These are phyloP conservation scores for Drosophila testacea DNA, from an alignment of 2,888 invertebrate species.

Conservation along the genomic window DNA sequence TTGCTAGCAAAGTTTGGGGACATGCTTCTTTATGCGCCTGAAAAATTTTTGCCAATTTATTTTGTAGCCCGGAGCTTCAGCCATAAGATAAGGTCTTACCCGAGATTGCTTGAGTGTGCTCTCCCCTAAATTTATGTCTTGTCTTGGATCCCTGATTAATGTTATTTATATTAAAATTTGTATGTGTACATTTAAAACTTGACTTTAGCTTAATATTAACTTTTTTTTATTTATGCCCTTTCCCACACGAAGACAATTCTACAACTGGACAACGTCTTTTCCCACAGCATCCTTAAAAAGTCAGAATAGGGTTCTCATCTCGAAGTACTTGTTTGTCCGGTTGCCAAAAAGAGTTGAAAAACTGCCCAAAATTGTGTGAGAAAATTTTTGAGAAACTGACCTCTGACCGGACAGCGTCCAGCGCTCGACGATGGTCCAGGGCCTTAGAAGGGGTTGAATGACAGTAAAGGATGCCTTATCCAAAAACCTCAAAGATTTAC, in stretches of 20 bases:
- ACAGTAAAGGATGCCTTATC: conserved; percentile 52
- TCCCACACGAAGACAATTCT: conserved; percentile 62
- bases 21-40: conserved; percentile 54
- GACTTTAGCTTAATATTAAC: conserved; percentile 41
- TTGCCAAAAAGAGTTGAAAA: conserved; percentile 68
- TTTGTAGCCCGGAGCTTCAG: conserved; percentile 51
- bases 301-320: conserved; percentile 24
- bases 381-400: conserved; percentile 76
- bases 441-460: conserved; percentile 60
- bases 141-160: conserved; percentile 62
- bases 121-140: conserved; percentile 52
- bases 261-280: conserved; percentile 61
- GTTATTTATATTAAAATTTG: conserved; percentile 23
- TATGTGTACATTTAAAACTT: conserved; percentile 25
- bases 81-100: conserved; percentile 64
- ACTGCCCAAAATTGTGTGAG: conserved; percentile 73
- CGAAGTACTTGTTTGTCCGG: conserved; percentile 65
- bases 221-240: conserved; percentile 18
- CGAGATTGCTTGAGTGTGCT: conserved; percentile 41
- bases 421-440: conserved; percentile 28
- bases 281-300: conserved; percentile 63
- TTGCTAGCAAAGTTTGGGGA: conserved; percentile 54
- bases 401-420: conserved; percentile 71
- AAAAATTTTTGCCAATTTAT: conserved; percentile 66
- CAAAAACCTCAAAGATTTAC: background rate